These are phyloP conservation scores for Rhopilema esculentum DNA, from an alignment of 30 jellyfish, hydroid and myxozoan species.

Conservation along the genomic window DNA sequence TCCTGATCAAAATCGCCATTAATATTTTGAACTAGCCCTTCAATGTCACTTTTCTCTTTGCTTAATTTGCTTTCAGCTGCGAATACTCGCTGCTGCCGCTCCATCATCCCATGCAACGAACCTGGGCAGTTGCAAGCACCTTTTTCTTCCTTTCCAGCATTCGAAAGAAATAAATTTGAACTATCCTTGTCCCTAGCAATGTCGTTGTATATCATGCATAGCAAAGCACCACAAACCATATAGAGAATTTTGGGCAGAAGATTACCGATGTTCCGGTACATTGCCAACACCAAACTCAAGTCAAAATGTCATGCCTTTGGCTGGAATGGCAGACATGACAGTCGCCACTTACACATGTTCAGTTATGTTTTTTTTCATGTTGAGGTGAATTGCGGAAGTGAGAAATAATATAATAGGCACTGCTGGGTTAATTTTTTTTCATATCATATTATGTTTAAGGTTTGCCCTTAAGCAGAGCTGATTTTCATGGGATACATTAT, in stretches of 20 bases:
- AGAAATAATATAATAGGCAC: not conserved
- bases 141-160: not conserved
- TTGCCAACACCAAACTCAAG: no score
- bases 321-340: no score
- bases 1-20: not conserved
- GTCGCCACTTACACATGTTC: not conserved
- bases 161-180: no score
- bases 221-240: constrained; percentile 22
- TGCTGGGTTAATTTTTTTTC: no score
- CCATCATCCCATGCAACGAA: not conserved
- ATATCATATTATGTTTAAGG: no score
- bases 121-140: not conserved
- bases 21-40: not conserved
- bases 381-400: not conserved
- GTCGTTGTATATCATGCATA: constrained; percentile 6
- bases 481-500: no score
- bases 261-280: not conserved
- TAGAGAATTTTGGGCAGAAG: not conserved
- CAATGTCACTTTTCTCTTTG: not conserved
- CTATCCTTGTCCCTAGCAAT: not conserved
- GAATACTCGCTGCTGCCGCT: not conserved
- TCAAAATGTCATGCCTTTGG: no score
- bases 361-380: not conserved
- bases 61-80: not conserved
- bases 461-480: no score